phyloP scores from a whole-genome alignment of 2,797 vertebrate genomes.

The Morelia viridis region DNA sequence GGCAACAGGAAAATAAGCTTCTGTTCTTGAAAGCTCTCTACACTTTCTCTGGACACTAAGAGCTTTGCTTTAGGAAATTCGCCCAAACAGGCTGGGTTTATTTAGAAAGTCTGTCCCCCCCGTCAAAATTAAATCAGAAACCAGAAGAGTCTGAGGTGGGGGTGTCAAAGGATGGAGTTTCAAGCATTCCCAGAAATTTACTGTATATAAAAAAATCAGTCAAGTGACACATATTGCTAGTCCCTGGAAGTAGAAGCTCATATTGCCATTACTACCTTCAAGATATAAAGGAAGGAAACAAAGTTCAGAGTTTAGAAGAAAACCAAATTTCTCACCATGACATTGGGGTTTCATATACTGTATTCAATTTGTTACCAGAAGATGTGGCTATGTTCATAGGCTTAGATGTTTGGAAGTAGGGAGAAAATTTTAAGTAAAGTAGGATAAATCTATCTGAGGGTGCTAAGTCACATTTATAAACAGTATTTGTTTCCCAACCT shows the following conservation, averaged over 20 bases:
- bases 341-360: neutral
- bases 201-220: constrained; percentile 18
- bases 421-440: neutral
- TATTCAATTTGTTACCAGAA: neutral
- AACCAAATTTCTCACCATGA: neutral
- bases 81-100: neutral
- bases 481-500: neutral
- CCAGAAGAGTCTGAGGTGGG: neutral
- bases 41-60: neutral
- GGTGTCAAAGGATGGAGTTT: constrained; percentile 15
- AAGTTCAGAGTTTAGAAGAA: neutral
- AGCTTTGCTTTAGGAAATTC: neutral
- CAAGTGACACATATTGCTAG: constrained; percentile 13
- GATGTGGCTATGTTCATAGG: neutral
- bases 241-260: neutral
- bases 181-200: constrained; percentile 18
- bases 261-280: neutral
- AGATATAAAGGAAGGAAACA: neutral
- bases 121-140: constrained; percentile 17
- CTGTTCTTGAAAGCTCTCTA: constrained; percentile 14
- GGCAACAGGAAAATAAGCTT: constrained; percentile 11
- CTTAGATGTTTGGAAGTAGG: neutral
- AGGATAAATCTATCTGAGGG: neutral
- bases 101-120: constrained; percentile 13
- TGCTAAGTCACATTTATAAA: neutral